Base-by-base conservation (phyloP, 2,888 invertebrate genomes). In the Netelia virgata region DNA sequence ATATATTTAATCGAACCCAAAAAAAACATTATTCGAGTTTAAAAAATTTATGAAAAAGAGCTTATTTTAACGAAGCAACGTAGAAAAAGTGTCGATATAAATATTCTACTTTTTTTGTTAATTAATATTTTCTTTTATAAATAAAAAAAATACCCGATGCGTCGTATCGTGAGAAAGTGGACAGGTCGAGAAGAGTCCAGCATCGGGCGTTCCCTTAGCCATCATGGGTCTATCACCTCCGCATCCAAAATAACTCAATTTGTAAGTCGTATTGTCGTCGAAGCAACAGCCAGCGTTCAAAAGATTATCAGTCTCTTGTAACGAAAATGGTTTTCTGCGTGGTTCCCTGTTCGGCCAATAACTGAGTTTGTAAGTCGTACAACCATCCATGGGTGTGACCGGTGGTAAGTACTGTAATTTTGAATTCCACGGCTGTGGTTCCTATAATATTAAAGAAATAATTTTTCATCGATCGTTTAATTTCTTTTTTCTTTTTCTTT, bases 241-340 rank as follows among this genome's bases (percentile, higher is more conserved):
- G 28, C 90, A 90, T 2, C 90, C 91, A 57, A 90, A 92, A 83
- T 92, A 93, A 81, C 93, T 93, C 23, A 93, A 88, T 14, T 89
- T 88, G 66, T 93, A 93, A 20, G 92, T 93, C 0, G 93, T 93
- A n/a, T 92, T 89, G 75, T 91, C 90, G 20, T 93, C 91, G 76
- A 90, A 90, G 77, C 90, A 91, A 41, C 89, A 89, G 3, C 85
- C 85, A 2, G 86, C 89, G 77, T 92, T 93, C 9, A 93, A 78
- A 55, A 92, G 41, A 79, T 93, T 93, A 1, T 91, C 89, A 0
- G 76, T 86, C 64, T 87, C 86, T 50, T 69, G 41, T 0, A 55
- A 28, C n/a, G 69, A 57, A 20, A 91, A 88, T 3, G 92, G 91
- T 16, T 88, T 82, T 57, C 86, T 81, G 5, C 64, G 88, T 20